Evolutionary conservation across 2,888 invertebrate genomes (phyloP).

Genomic region (Ellobium chinense): DNA sequence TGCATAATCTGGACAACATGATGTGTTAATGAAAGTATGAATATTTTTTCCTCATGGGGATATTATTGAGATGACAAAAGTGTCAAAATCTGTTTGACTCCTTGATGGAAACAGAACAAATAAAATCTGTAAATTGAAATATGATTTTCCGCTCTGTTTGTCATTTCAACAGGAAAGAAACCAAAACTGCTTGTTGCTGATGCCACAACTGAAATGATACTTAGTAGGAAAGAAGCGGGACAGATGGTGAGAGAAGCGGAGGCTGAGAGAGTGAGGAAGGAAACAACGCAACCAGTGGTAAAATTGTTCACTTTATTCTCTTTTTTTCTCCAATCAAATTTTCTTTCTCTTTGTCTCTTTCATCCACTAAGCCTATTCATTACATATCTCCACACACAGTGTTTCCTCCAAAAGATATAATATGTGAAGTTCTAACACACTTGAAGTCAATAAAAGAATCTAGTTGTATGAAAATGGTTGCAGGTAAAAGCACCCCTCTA

Average conservation of each 20-base stretch:
- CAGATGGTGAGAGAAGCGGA: constrained; percentile 73
- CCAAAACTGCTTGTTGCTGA: constrained; percentile 67
- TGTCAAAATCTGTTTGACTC: too few species aligned
- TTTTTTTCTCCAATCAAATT: not conserved
- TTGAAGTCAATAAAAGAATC: not conserved
- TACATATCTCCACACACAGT: not conserved
- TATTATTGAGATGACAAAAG: too few species aligned
- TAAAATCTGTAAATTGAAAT: not conserved
- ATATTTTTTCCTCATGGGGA: too few species aligned
- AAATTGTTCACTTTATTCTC: not conserved
- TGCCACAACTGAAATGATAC: constrained; percentile 73
- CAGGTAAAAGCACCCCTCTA: constrained; percentile 13
- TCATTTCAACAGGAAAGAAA: constrained; percentile 56
- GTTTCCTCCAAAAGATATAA: not conserved
- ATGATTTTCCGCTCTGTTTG: too few species aligned
- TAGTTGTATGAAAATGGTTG: not conserved
- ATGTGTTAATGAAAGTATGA: too few species aligned
- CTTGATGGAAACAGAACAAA: too few species aligned
- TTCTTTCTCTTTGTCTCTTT: not conserved
- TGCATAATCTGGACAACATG: too few species aligned
- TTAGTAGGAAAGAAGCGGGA: constrained; percentile 70
- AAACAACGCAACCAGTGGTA: constrained; percentile 14
- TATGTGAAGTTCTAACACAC: not conserved
- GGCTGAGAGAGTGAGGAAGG: constrained; percentile 56
- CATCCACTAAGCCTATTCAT: not conserved